Evolutionary conservation across 2,113 vertebrate genomes (phyloP), one percentile per base, ranked within the genome.

Genomic region (Phalacrocorax brasilianus): DNA sequence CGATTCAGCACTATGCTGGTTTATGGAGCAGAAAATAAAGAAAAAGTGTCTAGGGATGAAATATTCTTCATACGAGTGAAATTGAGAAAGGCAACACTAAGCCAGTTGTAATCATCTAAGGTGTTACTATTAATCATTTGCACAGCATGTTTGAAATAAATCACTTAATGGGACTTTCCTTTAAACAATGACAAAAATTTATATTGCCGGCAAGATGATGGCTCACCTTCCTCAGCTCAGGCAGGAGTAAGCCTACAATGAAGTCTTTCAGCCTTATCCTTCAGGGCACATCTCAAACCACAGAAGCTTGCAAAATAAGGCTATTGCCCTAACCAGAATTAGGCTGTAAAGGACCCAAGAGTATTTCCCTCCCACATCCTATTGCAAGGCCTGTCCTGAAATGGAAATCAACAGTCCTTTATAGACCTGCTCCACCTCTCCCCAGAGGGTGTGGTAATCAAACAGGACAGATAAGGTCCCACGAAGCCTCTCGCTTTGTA

Each of bases 1-100:
- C 89, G 28, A 58, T 8, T 83, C 90, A 91, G 88, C 81, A 89
- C 50, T 62, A 3, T 5, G 70, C 27, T 76, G 85, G 10, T 82
- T 82, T 85, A 73, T 76, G 74, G 67, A 95, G 94, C 66, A 91
- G 71, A 88, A 93, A 88, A 82, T n/a, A 30, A 56, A 9, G n/a
- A 72, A 68, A 53, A 44, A 28, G n/a, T 20, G 26, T 21, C 76
- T 61, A 55, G 44, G 72, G 73, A 71, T 90, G 65, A 94, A 92
- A 93, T 20, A 62, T 11, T 12, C 52, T 52, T 79, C 66, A 38
- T 17, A 17, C 5, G 20, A 66, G 35, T 14, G 33, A 77, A 79
- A 38, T 0, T 30, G n/a, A 79, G 50, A 82, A 75, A 78, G 58
- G 71, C 72, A 95, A 80, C 18, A 14, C 33, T 18, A 70, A 76